Percentiles rank a stretch among this genome's conserved stretches.
Conservation (phyloP, 2,888 invertebrate species). For the Hoplodrina blanda region DNA sequence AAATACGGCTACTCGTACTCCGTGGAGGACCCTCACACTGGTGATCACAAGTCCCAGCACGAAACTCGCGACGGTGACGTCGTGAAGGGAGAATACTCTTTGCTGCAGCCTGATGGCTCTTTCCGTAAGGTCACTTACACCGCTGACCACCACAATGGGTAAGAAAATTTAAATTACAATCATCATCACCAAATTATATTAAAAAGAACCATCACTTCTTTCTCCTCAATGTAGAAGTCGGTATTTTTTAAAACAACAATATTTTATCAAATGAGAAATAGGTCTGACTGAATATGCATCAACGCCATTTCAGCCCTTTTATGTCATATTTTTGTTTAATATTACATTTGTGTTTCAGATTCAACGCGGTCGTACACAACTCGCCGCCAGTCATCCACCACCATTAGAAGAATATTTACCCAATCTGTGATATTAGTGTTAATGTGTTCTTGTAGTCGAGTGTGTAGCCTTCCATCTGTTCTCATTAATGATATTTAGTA, state of each 20-base stretch:
- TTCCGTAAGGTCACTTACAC: conserved; percentile 91
- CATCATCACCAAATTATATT: not conserved
- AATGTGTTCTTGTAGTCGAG: conserved; percentile 72
- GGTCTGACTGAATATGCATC: too few relatives aligned
- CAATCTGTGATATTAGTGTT: conserved; percentile 87
- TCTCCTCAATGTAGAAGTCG: not conserved
- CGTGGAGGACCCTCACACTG: conserved; percentile 91
- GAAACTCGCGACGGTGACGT: conserved; percentile 90
- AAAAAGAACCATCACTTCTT: too few relatives aligned
- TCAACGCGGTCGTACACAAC: conserved; percentile 89
- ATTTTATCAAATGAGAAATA: too few relatives aligned
- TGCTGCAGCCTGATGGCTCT: conserved; percentile 91
- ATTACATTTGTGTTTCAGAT: conserved; percentile 74
- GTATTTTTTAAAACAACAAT: not conserved
- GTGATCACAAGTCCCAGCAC: conserved; percentile 91
- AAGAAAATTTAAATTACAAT: conserved; percentile 57
- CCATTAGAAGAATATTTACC: conserved; percentile 79
- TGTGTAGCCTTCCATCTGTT: conserved; percentile 71
- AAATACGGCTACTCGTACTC: conserved; percentile 91
- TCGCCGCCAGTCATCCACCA: conserved; percentile 87
- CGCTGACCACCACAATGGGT: conserved; percentile 91
- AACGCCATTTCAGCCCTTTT: too few relatives aligned
- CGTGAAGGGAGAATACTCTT: conserved; percentile 90
- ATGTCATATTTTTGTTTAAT: not conserved
- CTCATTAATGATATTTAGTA: conserved; percentile 70